Conservation (phyloP, 1,140 invertebrate species). For the Drosophila virilis region DNA sequence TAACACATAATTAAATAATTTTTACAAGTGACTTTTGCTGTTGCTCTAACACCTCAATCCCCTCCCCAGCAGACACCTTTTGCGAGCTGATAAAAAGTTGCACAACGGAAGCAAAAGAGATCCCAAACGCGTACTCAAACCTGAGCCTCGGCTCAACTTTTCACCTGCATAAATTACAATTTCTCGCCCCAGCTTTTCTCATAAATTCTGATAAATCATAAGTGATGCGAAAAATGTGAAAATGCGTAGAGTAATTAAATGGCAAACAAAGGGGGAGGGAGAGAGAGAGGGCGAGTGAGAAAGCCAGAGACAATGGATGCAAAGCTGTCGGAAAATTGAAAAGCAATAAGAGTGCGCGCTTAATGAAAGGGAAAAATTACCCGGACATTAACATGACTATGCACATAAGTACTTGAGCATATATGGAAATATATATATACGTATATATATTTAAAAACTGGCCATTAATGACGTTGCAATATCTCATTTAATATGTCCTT, state of each 20-base stretch:
- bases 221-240: constrained; percentile 44
- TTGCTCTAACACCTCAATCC: neutral
- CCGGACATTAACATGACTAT: constrained; percentile 34
- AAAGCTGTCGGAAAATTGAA: constrained; percentile 44
- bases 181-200: constrained; percentile 11
- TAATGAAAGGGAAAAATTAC: constrained; percentile 72
- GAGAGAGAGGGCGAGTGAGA: neutral
- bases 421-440: neutral
- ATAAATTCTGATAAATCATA: constrained; percentile 72
- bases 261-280: neutral
- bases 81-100: constrained; percentile 36
- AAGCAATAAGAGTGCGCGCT: constrained; percentile 33
- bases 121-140: neutral
- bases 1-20: constrained; percentile 78
- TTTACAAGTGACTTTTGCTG: constrained; percentile 43
- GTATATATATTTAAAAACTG: neutral
- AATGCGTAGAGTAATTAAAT: constrained; percentile 70
- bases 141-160: constrained; percentile 41
- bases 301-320: constrained; percentile 15
- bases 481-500: constrained; percentile 33
- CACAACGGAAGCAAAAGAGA: constrained; percentile 15
- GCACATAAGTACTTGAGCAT: neutral
- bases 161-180: constrained; percentile 72
- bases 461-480: constrained; percentile 27
- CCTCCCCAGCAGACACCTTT: neutral